Base-by-base conservation (phyloP, 2,113 vertebrate genomes). In the Carassius gibelio region DNA sequence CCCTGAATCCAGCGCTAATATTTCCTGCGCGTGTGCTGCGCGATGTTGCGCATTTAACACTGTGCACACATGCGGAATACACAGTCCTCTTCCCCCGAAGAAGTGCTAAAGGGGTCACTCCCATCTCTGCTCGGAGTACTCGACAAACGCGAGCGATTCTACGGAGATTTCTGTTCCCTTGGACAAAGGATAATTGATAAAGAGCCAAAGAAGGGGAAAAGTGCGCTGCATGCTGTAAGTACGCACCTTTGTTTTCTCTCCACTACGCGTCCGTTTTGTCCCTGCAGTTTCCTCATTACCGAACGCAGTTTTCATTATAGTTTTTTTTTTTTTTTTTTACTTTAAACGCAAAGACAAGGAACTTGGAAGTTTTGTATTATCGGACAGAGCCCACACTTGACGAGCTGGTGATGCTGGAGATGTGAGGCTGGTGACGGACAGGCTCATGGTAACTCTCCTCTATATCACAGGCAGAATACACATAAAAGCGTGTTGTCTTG, bases 31-130 rank as follows among this genome's bases (percentile, higher is more conserved):
- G 57, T 62, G 55, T 62, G 34, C 19, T 61, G 76, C 55, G 76
- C 76, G 61, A 64, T 66, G 38, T 48, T 30, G 36, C 78, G 59
- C 61, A 50, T 66, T 82, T 82, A 10, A 52, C 80, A 34, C 80
- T n/a, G 8, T 68, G 23, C 42, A 71, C 30, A 82, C 48, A 71
- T 71, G 80, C 80, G 80, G 80, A 82, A 75, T 75, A 84, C 69
- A n/a, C 38, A 19, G 26, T 26, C 26, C 81, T 50, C 17, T 38
- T 13, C 55, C 19, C 36, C n/a, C 21, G 23, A 30, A 59, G 71
- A 74, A 75, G 68, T 74, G 81, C 66, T 71, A 38, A 23, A 72
- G 64, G 68, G 50, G 19, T 61, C 38, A 10, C 36, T 50, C 57
- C 48, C 48, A 13, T 7, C 45, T 71, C 45, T 15, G 64, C 55